phyloP scores from a whole-genome alignment of 1,140 invertebrate genomes.

The Sitodiplosis mosellana region DNA sequence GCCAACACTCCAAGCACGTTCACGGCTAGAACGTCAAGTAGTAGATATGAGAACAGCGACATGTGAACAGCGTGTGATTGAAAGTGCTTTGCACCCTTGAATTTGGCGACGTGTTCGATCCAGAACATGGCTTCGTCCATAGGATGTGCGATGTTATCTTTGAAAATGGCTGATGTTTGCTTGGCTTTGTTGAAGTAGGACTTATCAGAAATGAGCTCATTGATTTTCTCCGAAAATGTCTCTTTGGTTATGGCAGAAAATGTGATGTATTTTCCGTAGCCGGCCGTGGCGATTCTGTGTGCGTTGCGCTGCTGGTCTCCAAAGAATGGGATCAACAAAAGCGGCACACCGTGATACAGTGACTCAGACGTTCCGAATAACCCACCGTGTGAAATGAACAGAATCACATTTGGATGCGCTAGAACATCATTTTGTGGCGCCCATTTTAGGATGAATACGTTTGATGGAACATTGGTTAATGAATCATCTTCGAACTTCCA shows the following conservation, averaged over 20 bases:
- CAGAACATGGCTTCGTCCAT: slow-evolving; percentile 34
- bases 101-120: slow-evolving; percentile 35
- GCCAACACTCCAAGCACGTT: not conserved
- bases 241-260: slow-evolving; percentile 18
- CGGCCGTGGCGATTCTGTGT: not conserved
- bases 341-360: slow-evolving; percentile 43
- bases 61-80: slow-evolving; percentile 25
- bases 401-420: slow-evolving; percentile 35
- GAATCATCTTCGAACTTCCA: slow-evolving; percentile 45
- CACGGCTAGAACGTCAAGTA: slow-evolving; percentile 31
- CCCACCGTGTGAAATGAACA: slow-evolving; percentile 50
- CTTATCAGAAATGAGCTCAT: slow-evolving; percentile 17
- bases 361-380: slow-evolving; percentile 47
- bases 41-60: slow-evolving; percentile 27
- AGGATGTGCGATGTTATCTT: slow-evolving; percentile 29
- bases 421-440: slow-evolving; percentile 43
- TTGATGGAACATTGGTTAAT: slow-evolving; percentile 37
- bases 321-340: slow-evolving; percentile 44
- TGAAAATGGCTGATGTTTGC: slow-evolving; percentile 23
- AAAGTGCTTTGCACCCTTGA: slow-evolving; percentile 28
- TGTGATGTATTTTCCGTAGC: not conserved
- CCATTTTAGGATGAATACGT: slow-evolving; percentile 38
- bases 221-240: slow-evolving; percentile 13
- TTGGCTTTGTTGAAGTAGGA: slow-evolving; percentile 19
- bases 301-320: slow-evolving; percentile 34